These are phyloP conservation scores for Seira musarum DNA, from an alignment of 2,888 invertebrate genomes.

Conservation along the genomic window DNA sequence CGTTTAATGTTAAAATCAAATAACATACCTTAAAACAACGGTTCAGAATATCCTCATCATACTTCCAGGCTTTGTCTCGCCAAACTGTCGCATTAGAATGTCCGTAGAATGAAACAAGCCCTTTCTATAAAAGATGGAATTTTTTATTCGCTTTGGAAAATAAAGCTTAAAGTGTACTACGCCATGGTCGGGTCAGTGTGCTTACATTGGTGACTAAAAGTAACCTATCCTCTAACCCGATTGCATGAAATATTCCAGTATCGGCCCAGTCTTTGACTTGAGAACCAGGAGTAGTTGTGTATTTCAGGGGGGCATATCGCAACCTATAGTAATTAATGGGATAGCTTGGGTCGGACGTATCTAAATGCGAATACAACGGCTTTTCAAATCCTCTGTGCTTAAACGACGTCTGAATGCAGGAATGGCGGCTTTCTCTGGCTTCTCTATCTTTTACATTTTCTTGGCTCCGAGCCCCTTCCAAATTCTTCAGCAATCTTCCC, in stretches of 20 bases:
- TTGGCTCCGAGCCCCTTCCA: constrained; percentile 6
- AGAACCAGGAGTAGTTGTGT: not conserved
- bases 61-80: constrained; percentile 35
- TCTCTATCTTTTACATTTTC: too few species aligned
- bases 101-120: constrained; percentile 63
- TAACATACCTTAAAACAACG: constrained; percentile 61
- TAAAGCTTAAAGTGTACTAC: not conserved
- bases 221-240: constrained; percentile 60
- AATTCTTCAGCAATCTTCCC: constrained; percentile 30
- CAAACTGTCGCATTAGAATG: constrained; percentile 52
- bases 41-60: constrained; percentile 49
- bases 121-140: constrained; percentile 38
- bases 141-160: not conserved
- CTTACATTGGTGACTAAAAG: constrained; percentile 57
- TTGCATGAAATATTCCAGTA: constrained; percentile 60
- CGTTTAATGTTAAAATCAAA: too few species aligned
- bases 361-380: constrained; percentile 55
- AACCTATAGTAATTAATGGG: constrained; percentile 43
- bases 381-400: constrained; percentile 17
- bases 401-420: constrained; percentile 23
- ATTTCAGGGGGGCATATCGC: constrained; percentile 39
- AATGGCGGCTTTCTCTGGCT: not conserved
- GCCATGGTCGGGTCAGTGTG: not conserved
- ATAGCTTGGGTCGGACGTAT: constrained; percentile 32
- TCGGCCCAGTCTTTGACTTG: constrained; percentile 9